Evolutionary conservation across 2,797 vertebrate genomes (phyloP).

Genomic region (Synaphobranchus kaupii): DNA sequence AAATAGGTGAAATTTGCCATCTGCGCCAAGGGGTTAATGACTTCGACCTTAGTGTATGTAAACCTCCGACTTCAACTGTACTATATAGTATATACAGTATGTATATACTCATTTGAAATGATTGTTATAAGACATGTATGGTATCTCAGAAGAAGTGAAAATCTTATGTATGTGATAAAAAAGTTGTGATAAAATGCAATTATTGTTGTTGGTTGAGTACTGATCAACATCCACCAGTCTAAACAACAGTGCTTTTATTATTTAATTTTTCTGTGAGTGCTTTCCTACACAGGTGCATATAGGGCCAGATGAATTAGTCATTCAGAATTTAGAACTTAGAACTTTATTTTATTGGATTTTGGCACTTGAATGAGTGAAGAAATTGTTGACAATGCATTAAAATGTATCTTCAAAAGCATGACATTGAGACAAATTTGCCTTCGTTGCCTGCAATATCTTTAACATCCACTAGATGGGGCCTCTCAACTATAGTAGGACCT

Average conservation of each 20-base stretch:
- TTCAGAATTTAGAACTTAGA: background rate
- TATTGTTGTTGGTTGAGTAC: background rate
- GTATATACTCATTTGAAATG: background rate
- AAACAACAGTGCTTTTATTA: background rate
- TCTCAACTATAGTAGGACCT: background rate
- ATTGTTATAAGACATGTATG: background rate
- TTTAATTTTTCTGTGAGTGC: background rate
- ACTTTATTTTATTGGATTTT: background rate
- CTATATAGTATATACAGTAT: no score
- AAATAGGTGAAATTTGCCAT: no score
- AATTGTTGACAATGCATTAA: no score
- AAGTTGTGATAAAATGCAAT: background rate
- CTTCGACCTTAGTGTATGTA: no score
- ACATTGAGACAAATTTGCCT: background rate
- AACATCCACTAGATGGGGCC: background rate
- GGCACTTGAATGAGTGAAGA: background rate
- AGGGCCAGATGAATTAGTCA: background rate
- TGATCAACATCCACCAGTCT: background rate
- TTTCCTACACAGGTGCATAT: background rate
- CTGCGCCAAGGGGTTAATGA: no score
- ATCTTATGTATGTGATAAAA: background rate
- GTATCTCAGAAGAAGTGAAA: background rate
- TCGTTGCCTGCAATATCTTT: background rate
- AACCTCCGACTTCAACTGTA: no score
- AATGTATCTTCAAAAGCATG: background rate